Base-by-base conservation (phyloP, 2,113 vertebrate species). In the Trochalopteron elliotii region DNA sequence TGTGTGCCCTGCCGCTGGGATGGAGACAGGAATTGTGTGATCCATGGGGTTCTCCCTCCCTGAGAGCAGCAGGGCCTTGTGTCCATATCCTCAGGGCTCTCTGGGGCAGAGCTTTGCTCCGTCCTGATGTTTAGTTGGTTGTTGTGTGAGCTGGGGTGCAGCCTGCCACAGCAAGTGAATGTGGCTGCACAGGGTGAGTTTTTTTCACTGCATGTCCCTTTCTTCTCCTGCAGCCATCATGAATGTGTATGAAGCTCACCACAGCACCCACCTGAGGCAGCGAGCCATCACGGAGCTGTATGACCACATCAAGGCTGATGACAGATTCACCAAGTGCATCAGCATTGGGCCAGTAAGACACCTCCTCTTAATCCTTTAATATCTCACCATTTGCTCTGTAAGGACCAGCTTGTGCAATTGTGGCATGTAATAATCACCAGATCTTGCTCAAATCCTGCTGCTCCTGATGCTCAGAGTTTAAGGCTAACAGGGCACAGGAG, bases 301-400 rank as follows among this genome's bases (percentile, higher is more conserved):
- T 0, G 98, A 99, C 45, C 99, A 99, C 97, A 98, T 99, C 70
- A 89, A 87, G 40, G 99, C 99, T 3, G 99, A 99, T 5, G 99
- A 99, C 92, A 96, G 97, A 70, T 99, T 99, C 97, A 99, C 99
- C 33, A 99, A 99, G 79, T 98, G 98, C 81, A 98, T 99, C 96
- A 99, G 99, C 97, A 99, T 99, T 0, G 99, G 99, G 21, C 99
- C 99, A 70, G 99, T 99, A 97, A 94, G 91, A 79, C 30, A 8
- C 40, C 24, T 87, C 16, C 50, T 85, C 33, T 42, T 2, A 3
- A 25, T 59, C 56, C 39, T 30, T 52, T 49, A 25, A 25, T 24
- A 6, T 11, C 22, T 23, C 52, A 18, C 40, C 47, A 40, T 49
- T 57, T 57, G 44, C 52, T 50, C 20, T 50, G 39, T 6, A 76